phyloP scores from a whole-genome alignment of 2,113 vertebrate genomes.

The Phyllostomus hastatus region DNA sequence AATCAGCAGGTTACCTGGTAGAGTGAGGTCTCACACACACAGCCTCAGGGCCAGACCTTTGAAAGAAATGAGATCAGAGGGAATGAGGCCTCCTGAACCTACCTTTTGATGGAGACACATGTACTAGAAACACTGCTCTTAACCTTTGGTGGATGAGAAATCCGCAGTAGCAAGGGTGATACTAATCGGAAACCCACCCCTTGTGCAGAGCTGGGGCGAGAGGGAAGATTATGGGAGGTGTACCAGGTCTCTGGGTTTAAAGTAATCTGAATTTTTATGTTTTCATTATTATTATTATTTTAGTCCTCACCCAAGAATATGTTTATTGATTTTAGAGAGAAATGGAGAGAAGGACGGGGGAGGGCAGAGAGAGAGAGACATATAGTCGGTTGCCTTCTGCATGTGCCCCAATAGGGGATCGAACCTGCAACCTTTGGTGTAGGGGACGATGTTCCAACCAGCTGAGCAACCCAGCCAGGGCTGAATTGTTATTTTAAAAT shows the following conservation, averaged over 20 bases:
- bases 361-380: no score
- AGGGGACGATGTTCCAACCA: no score
- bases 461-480: no score
- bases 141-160: neutral
- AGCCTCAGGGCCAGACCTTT: neutral
- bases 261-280: neutral
- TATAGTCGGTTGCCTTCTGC: no score
- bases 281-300: no score
- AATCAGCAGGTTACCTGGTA: neutral
- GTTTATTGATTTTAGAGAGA: no score
- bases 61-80: neutral
- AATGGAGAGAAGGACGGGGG: no score
- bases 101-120: neutral
- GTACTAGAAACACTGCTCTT: neutral
- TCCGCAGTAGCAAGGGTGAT: neutral
- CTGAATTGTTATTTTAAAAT: neutral
- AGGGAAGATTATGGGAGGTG: neutral
- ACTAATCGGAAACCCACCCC: neutral
- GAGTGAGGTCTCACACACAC: neutral
- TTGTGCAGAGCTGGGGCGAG: neutral
- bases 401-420: no score
- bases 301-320: no score
- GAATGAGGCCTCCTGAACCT: neutral
- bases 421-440: no score
- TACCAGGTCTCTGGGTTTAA: neutral